Conservation (phyloP, 2,888 invertebrate species). For the Limnephilus lunatus region DNA sequence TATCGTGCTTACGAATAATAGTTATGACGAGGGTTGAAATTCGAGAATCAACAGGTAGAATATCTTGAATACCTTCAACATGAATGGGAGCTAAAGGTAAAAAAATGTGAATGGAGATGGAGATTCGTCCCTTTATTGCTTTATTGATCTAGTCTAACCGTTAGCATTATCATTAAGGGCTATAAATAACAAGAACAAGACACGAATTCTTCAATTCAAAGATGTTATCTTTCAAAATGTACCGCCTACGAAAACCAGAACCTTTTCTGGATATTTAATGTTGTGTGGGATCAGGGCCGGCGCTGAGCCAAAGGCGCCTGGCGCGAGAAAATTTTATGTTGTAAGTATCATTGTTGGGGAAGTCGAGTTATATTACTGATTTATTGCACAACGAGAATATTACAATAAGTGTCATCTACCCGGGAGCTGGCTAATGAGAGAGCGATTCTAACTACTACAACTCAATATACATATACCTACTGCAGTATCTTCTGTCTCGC, state of each 20-base stretch:
- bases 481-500: too few species aligned
- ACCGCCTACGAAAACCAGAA: not conserved
- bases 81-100: not conserved
- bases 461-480: too few species aligned
- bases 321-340: too few species aligned
- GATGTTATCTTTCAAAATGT: not conserved
- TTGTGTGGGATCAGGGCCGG: not conserved
- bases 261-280: not conserved
- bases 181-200: not conserved
- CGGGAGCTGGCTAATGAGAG: too few species aligned
- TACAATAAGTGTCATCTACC: too few species aligned
- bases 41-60: not conserved
- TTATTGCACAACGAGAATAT: too few species aligned
- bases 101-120: too few species aligned
- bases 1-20: not conserved
- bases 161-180: not conserved
- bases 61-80: not conserved
- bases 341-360: too few species aligned
- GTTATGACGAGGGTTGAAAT: not conserved
- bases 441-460: too few species aligned
- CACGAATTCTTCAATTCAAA: not conserved
- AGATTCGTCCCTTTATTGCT: not conserved
- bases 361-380: too few species aligned
- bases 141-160: not conserved
- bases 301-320: too few species aligned